These are phyloP conservation scores for Ceratothoa steindachneri DNA, from an alignment of 2,888 invertebrate species.

Conservation along the genomic window DNA sequence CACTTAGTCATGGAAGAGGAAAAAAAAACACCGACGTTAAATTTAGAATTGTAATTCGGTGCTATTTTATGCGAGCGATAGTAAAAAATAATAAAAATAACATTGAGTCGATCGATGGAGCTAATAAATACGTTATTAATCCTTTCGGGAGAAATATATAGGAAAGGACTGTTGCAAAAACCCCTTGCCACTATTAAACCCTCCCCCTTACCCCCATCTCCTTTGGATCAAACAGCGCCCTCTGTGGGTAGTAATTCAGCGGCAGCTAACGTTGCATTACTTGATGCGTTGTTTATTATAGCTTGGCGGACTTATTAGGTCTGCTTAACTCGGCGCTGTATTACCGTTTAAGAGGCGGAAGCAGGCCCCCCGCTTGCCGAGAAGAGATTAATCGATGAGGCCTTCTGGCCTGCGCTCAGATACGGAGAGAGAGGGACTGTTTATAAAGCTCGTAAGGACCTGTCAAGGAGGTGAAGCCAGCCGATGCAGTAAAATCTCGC, in stretches of 20 bases:
- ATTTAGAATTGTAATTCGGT: too few relatives aligned
- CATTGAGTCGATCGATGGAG: neutral
- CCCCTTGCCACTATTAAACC: too few relatives aligned
- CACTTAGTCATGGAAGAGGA: too few relatives aligned
- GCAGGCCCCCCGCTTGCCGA: neutral
- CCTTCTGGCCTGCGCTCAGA: neutral
- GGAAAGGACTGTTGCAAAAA: too few relatives aligned
- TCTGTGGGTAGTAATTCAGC: neutral
- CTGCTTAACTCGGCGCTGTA: neutral
- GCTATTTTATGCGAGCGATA: too few relatives aligned
- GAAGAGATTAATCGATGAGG: neutral
- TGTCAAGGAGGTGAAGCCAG: neutral
- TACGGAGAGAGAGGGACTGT: neutral
- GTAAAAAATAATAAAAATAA: too few relatives aligned
- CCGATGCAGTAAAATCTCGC: neutral
- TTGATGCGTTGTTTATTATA: neutral
- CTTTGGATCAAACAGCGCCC: neutral
- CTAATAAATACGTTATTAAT: neutral
- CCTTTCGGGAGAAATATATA: neutral
- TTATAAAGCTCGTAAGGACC: neutral
- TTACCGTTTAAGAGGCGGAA: neutral
- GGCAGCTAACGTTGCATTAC: neutral
- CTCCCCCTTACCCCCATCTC: too few relatives aligned
- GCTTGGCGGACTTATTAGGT: neutral
- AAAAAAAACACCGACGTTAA: too few relatives aligned